phyloP scores from a whole-genome alignment of 1,140 invertebrate genomes.

The Diabrotica undecimpunctata region DNA sequence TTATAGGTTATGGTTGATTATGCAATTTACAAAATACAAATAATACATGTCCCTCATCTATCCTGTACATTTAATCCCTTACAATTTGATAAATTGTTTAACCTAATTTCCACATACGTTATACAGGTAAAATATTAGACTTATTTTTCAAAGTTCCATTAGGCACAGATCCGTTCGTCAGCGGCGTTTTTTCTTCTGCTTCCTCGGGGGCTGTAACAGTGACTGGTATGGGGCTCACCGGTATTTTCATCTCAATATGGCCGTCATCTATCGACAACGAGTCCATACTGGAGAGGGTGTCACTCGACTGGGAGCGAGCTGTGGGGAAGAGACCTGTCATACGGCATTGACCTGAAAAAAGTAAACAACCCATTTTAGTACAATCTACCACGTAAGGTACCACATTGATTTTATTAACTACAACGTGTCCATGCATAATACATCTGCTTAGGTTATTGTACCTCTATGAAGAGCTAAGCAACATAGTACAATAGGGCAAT shows the following conservation, averaged over 20 bases:
- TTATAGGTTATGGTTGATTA: too few species aligned
- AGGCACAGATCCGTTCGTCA: constrained; percentile 26
- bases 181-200: constrained; percentile 30
- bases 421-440: too few species aligned
- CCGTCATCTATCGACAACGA: constrained; percentile 42
- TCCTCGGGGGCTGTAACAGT: constrained; percentile 39
- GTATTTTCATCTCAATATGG: constrained; percentile 41
- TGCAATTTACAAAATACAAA: too few species aligned
- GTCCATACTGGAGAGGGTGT: constrained; percentile 43
- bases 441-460: too few species aligned
- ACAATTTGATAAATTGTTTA: background rate
- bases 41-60: too few species aligned
- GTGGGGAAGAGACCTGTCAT: constrained; percentile 39
- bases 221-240: constrained; percentile 33
- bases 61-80: background rate
- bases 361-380: background rate
- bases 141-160: constrained; percentile 26
- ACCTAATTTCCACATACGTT: constrained; percentile 4
- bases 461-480: too few species aligned
- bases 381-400: background rate
- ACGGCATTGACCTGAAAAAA: constrained; percentile 35
- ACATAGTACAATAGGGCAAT: too few species aligned
- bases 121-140: constrained; percentile 9
- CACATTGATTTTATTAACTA: too few species aligned
- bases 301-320: constrained; percentile 40